These are phyloP conservation scores for Eupithecia abbreviata DNA, from an alignment of 2,888 invertebrate species.

Conservation along the genomic window DNA sequence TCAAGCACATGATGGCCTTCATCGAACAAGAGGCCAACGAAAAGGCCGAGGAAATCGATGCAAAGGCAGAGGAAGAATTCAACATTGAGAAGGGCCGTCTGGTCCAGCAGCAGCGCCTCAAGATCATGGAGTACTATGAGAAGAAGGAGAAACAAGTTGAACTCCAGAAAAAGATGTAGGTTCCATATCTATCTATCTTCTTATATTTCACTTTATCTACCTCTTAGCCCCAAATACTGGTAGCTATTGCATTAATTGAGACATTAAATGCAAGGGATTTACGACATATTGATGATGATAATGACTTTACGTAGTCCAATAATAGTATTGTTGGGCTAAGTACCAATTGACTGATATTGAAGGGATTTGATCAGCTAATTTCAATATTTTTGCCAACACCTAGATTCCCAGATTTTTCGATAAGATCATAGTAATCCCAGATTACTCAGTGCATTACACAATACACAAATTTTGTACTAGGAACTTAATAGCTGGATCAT, in stretches of 20 bases:
- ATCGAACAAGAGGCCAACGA: slow-evolving; percentile 99
- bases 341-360: not conserved
- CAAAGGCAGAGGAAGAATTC: slow-evolving; percentile 99
- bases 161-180: slow-evolving; percentile 98
- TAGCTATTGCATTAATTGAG: not conserved
- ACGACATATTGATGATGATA: not conserved
- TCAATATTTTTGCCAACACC: not conserved
- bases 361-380: not conserved
- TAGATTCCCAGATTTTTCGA: not conserved
- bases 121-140: slow-evolving; percentile 99
- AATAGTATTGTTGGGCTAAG: not conserved
- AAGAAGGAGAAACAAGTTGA: slow-evolving; percentile 99
- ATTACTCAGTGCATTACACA: not conserved
- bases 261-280: not conserved
- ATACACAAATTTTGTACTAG: not conserved
- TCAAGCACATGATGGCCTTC: slow-evolving; percentile 99
- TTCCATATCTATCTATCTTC: slow-evolving; percentile 37
- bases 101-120: slow-evolving; percentile 98
- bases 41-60: slow-evolving; percentile 99
- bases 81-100: slow-evolving; percentile 99
- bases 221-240: not conserved
- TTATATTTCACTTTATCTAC: not conserved
- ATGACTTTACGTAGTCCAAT: not conserved
- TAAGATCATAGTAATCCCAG: not conserved
- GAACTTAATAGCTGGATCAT: not conserved